Percentiles rank a stretch among this genome's conserved stretches.
Conservation (phyloP, 2,113 vertebrate species). For the Oryzias woworae region DNA sequence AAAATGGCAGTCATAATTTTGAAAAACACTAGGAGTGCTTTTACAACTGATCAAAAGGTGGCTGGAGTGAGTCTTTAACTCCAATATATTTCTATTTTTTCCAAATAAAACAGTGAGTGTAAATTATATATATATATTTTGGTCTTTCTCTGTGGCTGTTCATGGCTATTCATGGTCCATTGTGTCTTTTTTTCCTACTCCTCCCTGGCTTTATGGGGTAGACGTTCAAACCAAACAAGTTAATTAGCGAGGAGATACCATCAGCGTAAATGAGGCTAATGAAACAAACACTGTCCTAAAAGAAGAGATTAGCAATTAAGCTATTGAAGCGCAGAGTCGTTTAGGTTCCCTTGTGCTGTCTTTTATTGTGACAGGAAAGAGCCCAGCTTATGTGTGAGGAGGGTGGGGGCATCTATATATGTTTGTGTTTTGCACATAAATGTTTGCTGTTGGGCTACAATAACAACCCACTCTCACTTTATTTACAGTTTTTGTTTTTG, state of each 20-base stretch:
- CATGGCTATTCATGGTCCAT: constrained; percentile 13
- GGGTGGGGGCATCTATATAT: not conserved
- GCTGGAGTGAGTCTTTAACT: not conserved
- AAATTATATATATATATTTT: not conserved
- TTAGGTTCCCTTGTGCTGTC: constrained; percentile 60
- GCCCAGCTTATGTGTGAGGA: constrained; percentile 17
- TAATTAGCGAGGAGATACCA: constrained; percentile 68
- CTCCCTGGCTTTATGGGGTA: constrained; percentile 15
- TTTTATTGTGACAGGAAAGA: constrained; percentile 59
- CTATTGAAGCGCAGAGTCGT: constrained; percentile 50
- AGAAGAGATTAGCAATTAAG: constrained; percentile 72
- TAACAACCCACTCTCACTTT: constrained; percentile 24
- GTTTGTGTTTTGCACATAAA: constrained; percentile 3
- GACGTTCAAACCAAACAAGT: constrained; percentile 65
- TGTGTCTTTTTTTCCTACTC: constrained; percentile 21
- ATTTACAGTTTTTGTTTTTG: constrained; percentile 49
- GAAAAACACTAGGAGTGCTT: too few species aligned
- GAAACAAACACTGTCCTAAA: constrained; percentile 69
- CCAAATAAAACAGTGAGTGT: not conserved
- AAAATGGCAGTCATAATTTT: too few species aligned
- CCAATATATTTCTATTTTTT: not conserved
- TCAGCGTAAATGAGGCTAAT: constrained; percentile 57
- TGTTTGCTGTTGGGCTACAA: constrained; percentile 28
- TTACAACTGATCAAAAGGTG: too few species aligned
- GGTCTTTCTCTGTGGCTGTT: not conserved